Evolutionary conservation across 2,797 vertebrate species (phyloP), one percentile per base, ranked within the genome.

Genomic region (Thalassophryne amazonica): DNA sequence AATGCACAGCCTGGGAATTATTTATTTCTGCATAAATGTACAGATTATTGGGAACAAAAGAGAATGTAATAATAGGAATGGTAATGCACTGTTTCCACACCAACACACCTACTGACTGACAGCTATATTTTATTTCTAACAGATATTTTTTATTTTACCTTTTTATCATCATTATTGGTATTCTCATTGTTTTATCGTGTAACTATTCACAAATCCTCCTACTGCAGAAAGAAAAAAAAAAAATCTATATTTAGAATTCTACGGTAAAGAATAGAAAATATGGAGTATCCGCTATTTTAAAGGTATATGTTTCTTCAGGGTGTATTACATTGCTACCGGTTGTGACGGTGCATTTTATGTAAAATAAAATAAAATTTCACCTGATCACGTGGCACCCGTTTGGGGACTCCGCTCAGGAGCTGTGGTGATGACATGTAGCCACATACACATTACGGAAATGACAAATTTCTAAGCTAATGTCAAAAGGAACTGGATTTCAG

Each of bases 1-100:
- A 85, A 80, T 88, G 88, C 85, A 89, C 86, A 90, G 73, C 80
- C 82, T 90, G 87, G 89, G 87, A 90, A 90, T 92, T 90, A 91
- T 90, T 91, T 91, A 91, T 92, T 91, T 88, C 84, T 87, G 65
- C 85, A 84, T 84, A 85, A 85, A 79, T 85, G 83, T 89, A 87
- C 85, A 89, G 79, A 72, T 72, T 78, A 75, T 66, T 28, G 71
- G 77, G 84, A 88, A 85, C 80, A 87, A 86, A 86, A 78, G 76
- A 88, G 61, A 77, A 65, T 72, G 50, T 70, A 67, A 79, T 79
- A 85, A 82, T 50, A 67, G 80, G 64, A 83, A 83, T 69, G 81
- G 69, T 80, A 79, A 86, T 80, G 81, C 83, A 90, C 87, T 90
- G 89, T 89, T 91, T 86, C 86, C 86, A 76, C 80, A 80, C n/a